Base-by-base conservation (phyloP, 2,888 invertebrate species). In the Pollenia angustigena region DNA sequence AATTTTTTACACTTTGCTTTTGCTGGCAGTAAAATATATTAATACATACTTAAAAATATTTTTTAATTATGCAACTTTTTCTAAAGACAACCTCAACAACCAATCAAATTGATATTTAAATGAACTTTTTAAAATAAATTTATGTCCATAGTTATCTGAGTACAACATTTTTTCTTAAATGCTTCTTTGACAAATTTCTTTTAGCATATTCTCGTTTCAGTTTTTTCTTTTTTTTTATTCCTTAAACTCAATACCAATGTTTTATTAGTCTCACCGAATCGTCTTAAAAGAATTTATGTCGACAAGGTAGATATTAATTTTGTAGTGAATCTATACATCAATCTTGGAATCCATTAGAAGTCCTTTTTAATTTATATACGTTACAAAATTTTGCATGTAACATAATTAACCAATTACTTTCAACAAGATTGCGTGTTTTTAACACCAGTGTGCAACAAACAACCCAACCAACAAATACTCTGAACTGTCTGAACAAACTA, bases 391-490 rank as follows among this genome's bases (percentile, higher is more conserved):
- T 87, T 68, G 83, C 87, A 87, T 84, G 84, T 87, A 84, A 80
- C 87, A 87, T 87, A 87, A 87, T 87, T 87, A 87, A 87, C 87
- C 87, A 84, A 87, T 87, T 84, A 87, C 87, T 87, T 84, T 81
- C 87, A 84, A 87, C 84, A 87, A 81, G 72, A 81, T 87, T 87
- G 87, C 87, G 81, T 87, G 86, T 83, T 76, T 84, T 84, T 81
- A 83, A 84, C 83, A 83, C 83, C 75, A 85, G 42, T 66, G 46
- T 80, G 72, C 66, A 78, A 54, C 71, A 44, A 82, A 64, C 74
- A 52, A 23, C 62, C 42, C n/a, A 16, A 40, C 64, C 44, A 23
- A 56, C 44, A 50, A 50, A 42, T 50, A 42, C 56, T n/a, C 56
- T n/a, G 40, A 50, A 60, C 11, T 46, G 48, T 62, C 40, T 68